Base-by-base conservation (phyloP, 1,140 invertebrate genomes). In the Diprion similis region DNA sequence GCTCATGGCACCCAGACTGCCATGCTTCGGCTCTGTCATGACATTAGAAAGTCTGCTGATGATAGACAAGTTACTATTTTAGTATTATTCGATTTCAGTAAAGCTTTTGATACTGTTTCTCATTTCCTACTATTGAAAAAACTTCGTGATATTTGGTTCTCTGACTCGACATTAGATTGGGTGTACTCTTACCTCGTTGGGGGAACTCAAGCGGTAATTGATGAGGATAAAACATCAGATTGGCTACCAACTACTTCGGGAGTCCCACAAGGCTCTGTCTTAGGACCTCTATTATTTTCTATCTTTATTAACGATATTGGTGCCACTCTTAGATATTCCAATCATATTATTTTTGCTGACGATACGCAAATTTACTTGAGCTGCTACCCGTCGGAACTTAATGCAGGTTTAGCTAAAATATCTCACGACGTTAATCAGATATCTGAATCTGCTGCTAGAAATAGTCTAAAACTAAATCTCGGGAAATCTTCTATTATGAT, bases 251-350 rank as follows among this genome's bases (percentile, higher is more conserved):
- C 24, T 2, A 72, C 65, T 10, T 9, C 1, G 24, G 65, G 64
- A n/a, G 71, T 64, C 4, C 37, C 71, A 6, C 71, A 10, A 59
- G 51, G 51, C 10, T 59, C 51, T n/a, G 51, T 59, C 10, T 59
- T 59, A 59, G 51, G 51, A 59, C 51, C 51, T 10, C 18, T 72
- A n/a, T 46, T 72, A 6, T 72, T 67, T 46, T 46, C 65, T 9
- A 15, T 72, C 8, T 66, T 72, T 17, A 72, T 72, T 8, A 72
- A 72, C 46, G 59, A 66, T 24, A 66, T 72, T 37, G 65, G 59
- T 17, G 68, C 46, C 13, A 10, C 6, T 15, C 59, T 72, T 8
- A 9, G 8, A 8, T 24, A 66, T 17, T 46, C 59, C 7, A 46
- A 67, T 17, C 65, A 45, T 13, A 66, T 66, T n/a, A 24, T 72